A percentile compares a stretch with the other conserved stretches of the same genome.
These are phyloP conservation scores for Hypocryptadius cinnamomeus DNA, from an alignment of 2,113 vertebrate genomes.

Conservation along the genomic window DNA sequence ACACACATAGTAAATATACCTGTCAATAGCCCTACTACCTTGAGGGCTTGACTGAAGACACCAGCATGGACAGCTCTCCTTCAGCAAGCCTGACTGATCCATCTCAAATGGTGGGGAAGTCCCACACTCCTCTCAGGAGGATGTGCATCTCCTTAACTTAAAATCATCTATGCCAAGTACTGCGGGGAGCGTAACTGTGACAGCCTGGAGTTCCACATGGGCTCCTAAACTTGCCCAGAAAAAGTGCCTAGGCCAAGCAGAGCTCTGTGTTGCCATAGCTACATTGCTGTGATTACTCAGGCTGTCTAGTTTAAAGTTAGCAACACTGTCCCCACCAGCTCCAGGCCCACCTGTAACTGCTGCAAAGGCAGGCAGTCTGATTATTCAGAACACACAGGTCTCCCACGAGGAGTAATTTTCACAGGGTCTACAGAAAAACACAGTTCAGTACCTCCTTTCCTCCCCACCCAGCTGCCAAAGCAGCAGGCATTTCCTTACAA, in stretches of 20 bases:
- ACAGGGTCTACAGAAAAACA: neutral
- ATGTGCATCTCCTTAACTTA: neutral
- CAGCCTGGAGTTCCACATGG: neutral
- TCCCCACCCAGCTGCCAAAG: constrained; percentile 28
- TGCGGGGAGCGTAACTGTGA: neutral
- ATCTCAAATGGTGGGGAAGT: fast-evolving
- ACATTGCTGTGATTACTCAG: neutral
- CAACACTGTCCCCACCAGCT: neutral
- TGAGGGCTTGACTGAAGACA: neutral
- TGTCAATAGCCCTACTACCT: neutral
- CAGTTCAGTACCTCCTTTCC: constrained; percentile 19
- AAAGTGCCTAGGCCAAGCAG: neutral
- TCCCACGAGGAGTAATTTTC: neutral
- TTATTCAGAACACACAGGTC: neutral
- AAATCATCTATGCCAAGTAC: neutral
- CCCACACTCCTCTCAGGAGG: neutral
- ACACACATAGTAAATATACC: fast-evolving
- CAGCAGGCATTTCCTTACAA: constrained; percentile 47
- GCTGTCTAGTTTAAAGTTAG: neutral
- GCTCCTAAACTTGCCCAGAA: neutral
- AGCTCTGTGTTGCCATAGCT: neutral
- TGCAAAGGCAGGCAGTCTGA: neutral
- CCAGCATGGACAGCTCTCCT: neutral
- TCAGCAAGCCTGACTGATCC: neutral
- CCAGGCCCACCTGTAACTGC: neutral